phyloP scores from a whole-genome alignment of 2,888 invertebrate genomes.

The Rotaria magnacalcarata region DNA sequence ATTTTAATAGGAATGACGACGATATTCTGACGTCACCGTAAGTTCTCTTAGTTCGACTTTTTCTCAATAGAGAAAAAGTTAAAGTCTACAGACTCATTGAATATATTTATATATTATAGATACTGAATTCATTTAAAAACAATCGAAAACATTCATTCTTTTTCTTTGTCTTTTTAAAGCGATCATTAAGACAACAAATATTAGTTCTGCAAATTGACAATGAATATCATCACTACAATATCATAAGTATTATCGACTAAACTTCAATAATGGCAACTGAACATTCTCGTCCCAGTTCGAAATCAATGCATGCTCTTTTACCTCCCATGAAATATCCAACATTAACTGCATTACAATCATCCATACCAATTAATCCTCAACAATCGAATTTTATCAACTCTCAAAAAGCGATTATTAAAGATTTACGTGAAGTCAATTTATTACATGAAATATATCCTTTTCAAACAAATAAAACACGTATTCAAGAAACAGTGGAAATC shows the following conservation, averaged over 20 bases:
- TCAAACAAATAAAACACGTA: not conserved
- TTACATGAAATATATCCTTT: not conserved
- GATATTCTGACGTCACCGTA: not conserved
- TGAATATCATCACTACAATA: not conserved
- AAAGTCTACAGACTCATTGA: no score
- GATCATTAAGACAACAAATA: slow-evolving; percentile 1
- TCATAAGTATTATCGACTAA: not conserved
- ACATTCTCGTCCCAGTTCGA: not conserved
- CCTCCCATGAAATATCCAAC: not conserved
- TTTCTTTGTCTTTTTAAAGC: not conserved
- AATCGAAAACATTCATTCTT: not conserved
- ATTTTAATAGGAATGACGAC: no score
- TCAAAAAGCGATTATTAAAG: not conserved
- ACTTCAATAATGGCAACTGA: not conserved
- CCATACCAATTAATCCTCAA: not conserved
- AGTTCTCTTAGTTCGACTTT: not conserved
- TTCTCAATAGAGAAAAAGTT: not conserved
- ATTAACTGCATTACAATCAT: not conserved
- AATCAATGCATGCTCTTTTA: not conserved
- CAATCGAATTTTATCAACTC: not conserved
- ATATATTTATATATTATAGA: not conserved
- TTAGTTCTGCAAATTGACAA: not conserved
- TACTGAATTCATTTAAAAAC: not conserved
- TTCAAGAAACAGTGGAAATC: slow-evolving; percentile 27
- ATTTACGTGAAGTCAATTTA: not conserved